A percentile compares a stretch with the other conserved stretches of the same genome.
phyloP scores from a whole-genome alignment of 2,888 invertebrate species.

The Phengaris alcon region DNA sequence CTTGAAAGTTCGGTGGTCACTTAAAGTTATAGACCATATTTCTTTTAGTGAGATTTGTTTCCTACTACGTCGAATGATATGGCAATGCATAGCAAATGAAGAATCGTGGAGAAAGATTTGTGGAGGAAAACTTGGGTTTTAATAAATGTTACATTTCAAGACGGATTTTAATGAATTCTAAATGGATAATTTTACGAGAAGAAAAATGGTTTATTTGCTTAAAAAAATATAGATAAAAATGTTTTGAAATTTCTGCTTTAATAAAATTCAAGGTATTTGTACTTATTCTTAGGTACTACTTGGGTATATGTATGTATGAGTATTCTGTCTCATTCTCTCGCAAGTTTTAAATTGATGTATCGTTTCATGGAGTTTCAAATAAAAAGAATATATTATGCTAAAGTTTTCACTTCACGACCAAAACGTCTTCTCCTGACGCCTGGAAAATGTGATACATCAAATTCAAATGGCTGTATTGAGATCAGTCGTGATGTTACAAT shows the following conservation, averaged over 20 bases:
- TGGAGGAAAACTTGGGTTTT: not conserved
- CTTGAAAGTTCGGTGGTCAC: too few relatives aligned
- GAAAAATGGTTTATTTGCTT: not conserved
- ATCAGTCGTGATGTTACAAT: constrained; percentile 2
- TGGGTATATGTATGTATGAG: too few relatives aligned
- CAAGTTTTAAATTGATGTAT: too few relatives aligned
- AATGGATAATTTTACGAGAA: not conserved
- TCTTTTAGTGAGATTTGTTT: not conserved
- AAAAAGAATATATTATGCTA: too few relatives aligned
- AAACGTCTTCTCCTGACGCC: too few relatives aligned
- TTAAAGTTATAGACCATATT: too few relatives aligned
- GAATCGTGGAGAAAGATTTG: not conserved
- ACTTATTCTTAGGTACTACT: too few relatives aligned
- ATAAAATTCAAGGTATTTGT: too few relatives aligned
- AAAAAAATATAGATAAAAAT: not conserved
- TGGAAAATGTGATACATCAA: not conserved
- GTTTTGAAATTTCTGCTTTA: too few relatives aligned
- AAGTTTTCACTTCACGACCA: too few relatives aligned
- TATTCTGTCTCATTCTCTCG: too few relatives aligned
- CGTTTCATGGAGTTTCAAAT: too few relatives aligned
- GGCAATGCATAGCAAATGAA: constrained; percentile 2
- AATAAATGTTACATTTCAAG: not conserved
- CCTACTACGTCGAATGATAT: not conserved
- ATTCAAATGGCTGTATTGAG: not conserved
- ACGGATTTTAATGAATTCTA: not conserved